Conservation (phyloP, 2,113 vertebrate species). For the Tinamus guttatus region DNA sequence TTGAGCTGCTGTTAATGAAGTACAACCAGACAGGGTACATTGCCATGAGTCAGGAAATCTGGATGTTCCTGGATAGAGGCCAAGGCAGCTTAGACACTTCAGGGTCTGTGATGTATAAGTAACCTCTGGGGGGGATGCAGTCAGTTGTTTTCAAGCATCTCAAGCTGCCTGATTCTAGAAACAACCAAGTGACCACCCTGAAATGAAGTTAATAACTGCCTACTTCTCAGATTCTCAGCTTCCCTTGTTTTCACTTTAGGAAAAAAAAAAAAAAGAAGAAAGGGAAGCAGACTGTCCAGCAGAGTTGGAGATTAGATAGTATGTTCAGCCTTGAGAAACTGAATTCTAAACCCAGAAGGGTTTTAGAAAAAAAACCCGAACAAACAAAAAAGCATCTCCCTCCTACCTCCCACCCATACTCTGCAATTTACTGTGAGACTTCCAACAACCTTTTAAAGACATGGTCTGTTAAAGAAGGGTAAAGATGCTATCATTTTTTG, state of each 20-base stretch:
- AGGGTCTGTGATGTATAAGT: background rate
- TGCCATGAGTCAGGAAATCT: constrained; percentile 57
- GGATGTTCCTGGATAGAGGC: constrained; percentile 37
- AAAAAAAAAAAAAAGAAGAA: background rate
- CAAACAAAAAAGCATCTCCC: background rate
- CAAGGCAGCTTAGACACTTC: background rate
- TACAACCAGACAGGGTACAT: constrained; percentile 16
- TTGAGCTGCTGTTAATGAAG: constrained; percentile 37
- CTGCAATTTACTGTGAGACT: background rate
- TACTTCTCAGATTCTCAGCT: background rate
- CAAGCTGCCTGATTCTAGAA: background rate
- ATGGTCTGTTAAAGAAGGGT: background rate
- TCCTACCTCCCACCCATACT: no score
- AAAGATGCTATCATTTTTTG: background rate
- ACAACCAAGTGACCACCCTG: background rate
- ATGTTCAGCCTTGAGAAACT: background rate
- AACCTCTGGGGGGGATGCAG: background rate
- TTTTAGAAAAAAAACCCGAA: background rate
- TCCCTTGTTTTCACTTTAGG: background rate
- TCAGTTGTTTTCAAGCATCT: background rate
- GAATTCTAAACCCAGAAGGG: background rate
- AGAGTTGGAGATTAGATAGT: background rate
- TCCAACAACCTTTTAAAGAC: background rate
- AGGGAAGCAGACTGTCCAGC: background rate
- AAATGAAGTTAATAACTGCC: background rate